Evolutionary conservation across 1,140 invertebrate species (phyloP).

Genomic region (Drosophila teissieri): DNA sequence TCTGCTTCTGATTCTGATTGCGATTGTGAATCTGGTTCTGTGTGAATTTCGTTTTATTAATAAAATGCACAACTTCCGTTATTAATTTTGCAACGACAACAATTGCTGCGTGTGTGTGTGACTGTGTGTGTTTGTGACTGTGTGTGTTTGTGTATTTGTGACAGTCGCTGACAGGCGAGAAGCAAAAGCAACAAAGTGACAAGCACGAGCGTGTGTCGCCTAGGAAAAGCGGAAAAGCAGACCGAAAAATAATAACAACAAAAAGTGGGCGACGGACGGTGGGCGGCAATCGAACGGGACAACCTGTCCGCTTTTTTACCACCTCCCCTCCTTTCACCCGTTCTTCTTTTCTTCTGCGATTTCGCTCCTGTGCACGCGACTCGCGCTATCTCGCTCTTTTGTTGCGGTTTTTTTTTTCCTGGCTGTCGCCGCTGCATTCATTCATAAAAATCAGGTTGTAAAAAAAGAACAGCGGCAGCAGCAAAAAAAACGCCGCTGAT

Average conservation of each 20-base stretch:
- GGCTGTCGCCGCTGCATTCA: slow-evolving; percentile 65
- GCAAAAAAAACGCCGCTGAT: slow-evolving; percentile 48
- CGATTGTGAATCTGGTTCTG: slow-evolving; percentile 31
- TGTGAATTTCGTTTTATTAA: slow-evolving; percentile 80
- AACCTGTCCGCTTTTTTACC: slow-evolving; percentile 39
- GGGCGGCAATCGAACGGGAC: slow-evolving; percentile 37
- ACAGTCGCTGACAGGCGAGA: slow-evolving; percentile 43
- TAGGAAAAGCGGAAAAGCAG: slow-evolving; percentile 9
- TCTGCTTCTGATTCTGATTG: slow-evolving; percentile 60
- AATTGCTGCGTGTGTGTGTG: slow-evolving; percentile 52
- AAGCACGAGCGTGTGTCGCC: slow-evolving; percentile 42
- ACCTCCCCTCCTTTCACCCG: no score
- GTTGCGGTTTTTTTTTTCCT: slow-evolving; percentile 16
- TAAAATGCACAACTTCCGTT: slow-evolving; percentile 84
- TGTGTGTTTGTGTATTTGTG: slow-evolving; percentile 2
- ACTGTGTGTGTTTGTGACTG: no score
- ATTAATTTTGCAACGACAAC: slow-evolving; percentile 82
- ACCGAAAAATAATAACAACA: slow-evolving; percentile 3
- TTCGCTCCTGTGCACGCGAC: slow-evolving; percentile 77
- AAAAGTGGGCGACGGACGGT: slow-evolving; percentile 4
- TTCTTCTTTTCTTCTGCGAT: slow-evolving; percentile 18
- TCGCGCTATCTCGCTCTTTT: slow-evolving; percentile 19
- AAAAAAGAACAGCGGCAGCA: slow-evolving; percentile 45
- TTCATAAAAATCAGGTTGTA: slow-evolving; percentile 83
- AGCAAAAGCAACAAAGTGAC: slow-evolving; percentile 38